A percentile compares a stretch with the other conserved stretches of the same genome.
phyloP scores from a whole-genome alignment of 92 coral and sea anemone genomes.

The Epizoanthus ramosus region DNA sequence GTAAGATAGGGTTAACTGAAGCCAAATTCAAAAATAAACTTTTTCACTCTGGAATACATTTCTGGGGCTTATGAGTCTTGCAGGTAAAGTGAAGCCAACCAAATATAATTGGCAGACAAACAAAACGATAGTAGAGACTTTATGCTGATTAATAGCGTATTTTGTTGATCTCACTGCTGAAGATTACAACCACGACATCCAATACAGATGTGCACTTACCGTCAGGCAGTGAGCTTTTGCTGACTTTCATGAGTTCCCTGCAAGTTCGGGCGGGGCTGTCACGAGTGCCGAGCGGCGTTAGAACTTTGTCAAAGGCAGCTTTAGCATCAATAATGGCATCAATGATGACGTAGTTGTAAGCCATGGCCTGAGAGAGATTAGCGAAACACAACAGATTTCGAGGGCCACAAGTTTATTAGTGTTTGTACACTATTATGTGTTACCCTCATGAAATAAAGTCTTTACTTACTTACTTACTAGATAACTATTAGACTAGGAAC shows the following conservation, averaged over 20 bases:
- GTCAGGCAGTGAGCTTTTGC: slow-evolving; percentile 55
- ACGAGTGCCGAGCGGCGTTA: slow-evolving; percentile 60
- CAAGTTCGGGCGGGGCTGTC: slow-evolving; percentile 85
- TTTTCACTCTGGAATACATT: too few species aligned
- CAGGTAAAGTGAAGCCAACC: too few species aligned
- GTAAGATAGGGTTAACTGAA: too few species aligned
- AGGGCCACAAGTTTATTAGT: too few species aligned
- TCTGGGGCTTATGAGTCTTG: too few species aligned
- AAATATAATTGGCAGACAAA: too few species aligned
- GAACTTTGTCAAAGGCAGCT: slow-evolving; percentile 53
- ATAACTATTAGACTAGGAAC: background rate
- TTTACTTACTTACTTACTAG: too few species aligned
- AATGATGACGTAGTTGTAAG: slow-evolving; percentile 47
- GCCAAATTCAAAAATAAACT: too few species aligned
- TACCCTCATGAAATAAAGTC: too few species aligned
- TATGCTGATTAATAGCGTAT: too few species aligned
- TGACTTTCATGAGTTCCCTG: slow-evolving; percentile 61
- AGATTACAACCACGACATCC: background rate
- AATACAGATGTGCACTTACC: slow-evolving; percentile 37
- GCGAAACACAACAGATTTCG: background rate
- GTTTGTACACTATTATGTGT: too few species aligned
- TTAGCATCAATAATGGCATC: slow-evolving; percentile 61
- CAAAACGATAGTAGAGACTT: too few species aligned
- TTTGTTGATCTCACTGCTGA: background rate
- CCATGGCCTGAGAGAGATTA: slow-evolving; percentile 41